phyloP scores from a whole-genome alignment of 2,888 invertebrate species.

The Cheilosia urbana region DNA sequence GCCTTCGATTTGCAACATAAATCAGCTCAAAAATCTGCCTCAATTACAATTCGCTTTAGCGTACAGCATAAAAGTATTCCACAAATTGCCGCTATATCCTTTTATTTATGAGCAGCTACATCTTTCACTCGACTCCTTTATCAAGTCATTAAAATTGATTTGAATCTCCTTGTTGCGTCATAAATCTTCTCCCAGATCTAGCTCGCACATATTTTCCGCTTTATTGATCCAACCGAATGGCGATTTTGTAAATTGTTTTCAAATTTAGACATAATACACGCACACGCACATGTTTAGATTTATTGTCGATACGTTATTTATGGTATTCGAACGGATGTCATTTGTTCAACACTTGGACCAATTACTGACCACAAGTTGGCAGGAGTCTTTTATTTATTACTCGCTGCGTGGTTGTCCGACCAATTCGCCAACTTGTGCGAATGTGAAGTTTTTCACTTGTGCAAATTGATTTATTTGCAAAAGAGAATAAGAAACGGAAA shows the following conservation, averaged over 20 bases:
- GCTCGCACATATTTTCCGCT: background rate
- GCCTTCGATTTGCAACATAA: too few species aligned
- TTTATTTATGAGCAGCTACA: too few species aligned
- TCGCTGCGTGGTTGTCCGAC: conserved; percentile 11
- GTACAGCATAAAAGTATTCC: too few species aligned
- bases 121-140: background rate
- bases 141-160: conserved; percentile 22
- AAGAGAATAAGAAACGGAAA: background rate
- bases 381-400: conserved; percentile 48
- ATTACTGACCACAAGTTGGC: conserved; percentile 62
- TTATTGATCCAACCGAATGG: conserved; percentile 43
- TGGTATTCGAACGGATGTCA: conserved; percentile 47
- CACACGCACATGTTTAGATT: conserved; percentile 54
- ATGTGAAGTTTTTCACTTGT: background rate
- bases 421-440: background rate
- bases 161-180: conserved; percentile 19
- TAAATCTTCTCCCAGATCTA: conserved; percentile 1
- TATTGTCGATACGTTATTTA: conserved; percentile 49
- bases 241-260: conserved; percentile 71
- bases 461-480: conserved; percentile 26
- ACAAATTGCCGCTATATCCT: too few species aligned
- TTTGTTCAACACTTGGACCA: conserved; percentile 61
- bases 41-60: too few species aligned
- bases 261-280: conserved; percentile 47
- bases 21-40: too few species aligned